Base-by-base conservation (phyloP, 2,797 vertebrate genomes). In the Setipinna tenuifilis region DNA sequence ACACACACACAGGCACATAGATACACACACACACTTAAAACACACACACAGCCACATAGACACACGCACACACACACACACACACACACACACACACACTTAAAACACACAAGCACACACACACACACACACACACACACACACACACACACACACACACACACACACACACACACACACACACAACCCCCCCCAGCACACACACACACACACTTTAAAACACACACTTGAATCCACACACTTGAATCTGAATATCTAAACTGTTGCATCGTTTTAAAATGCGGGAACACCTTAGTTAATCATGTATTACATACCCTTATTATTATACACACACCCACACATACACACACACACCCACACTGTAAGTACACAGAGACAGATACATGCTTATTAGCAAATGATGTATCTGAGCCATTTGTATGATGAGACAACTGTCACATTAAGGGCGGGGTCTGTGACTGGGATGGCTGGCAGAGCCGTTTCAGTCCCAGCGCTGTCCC, bases 271-370 rank as follows among this genome's bases (percentile, higher is more conserved):
- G 62, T 25, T 65, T n/a, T 65, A 11, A 28, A 65, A 11, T 65
- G 61, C 23, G 23, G 0, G 23, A 62, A 62, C 23, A 9, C 23
- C 14, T 14, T 16, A 17, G 65, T 71, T 71, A 31, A 31, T 71
- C 28, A 71, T 28, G 25, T 71, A 16, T 31, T 35, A 28, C 31
- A 28, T 71, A 88, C 91, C 91, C 92, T 93, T 91, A 91, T 93
- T 94, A 92, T 91, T n/a, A n/a, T n/a, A n/a, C n/a, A n/a, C n/a
- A n/a, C n/a, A 2, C 62, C 91, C 90, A 89, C 68, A 65, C 88
- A 14, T 4, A 31, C 57, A 82, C 81, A 82, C 17, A 9, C 50
- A 23, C 62, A 46, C 65, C 25, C 54, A 4, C 81, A 31, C 87
- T 85, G 83, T 91, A 90, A 75, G 44, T 2, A 46, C 61, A 78